Percentiles rank a stretch among this genome's conserved stretches.
phyloP scores from a whole-genome alignment of 92 coral and sea anemone genomes.

The Epizoanthus rinbou region DNA sequence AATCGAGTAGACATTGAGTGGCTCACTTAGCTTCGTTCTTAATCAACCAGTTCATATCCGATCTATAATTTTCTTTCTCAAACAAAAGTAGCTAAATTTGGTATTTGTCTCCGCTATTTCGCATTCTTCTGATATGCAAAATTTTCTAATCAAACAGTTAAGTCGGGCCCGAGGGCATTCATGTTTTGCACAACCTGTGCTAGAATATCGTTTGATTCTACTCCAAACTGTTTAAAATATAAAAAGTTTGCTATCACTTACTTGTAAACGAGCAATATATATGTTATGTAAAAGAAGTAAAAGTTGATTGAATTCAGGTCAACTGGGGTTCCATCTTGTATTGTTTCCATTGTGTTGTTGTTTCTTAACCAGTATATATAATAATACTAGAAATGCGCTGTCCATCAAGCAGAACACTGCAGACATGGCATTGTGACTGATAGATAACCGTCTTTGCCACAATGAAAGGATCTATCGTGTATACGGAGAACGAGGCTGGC shows the following conservation, averaged over 20 bases:
- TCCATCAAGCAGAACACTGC: neutral
- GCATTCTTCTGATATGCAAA: constrained; percentile 70
- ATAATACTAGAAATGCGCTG: constrained; percentile 9
- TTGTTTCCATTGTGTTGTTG: constrained; percentile 28
- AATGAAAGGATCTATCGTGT: neutral
- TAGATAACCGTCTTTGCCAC: neutral
- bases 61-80: constrained; percentile 26
- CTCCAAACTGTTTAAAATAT: constrained; percentile 13
- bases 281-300: constrained; percentile 11
- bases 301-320: constrained; percentile 42
- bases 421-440: neutral
- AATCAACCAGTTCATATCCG: constrained; percentile 38
- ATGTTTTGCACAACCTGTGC: constrained; percentile 33
- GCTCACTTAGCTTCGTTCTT: constrained; percentile 21
- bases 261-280: constrained; percentile 13
- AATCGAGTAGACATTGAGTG: constrained; percentile 25
- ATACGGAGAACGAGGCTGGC: neutral
- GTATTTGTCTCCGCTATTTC: constrained; percentile 28
- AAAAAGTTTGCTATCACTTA: neutral
- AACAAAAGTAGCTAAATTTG: constrained; percentile 42
- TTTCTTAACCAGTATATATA: constrained; percentile 41
- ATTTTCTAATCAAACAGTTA: constrained; percentile 42
- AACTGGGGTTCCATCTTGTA: constrained; percentile 20
- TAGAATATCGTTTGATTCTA: constrained; percentile 10
- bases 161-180: constrained; percentile 36